These are phyloP conservation scores for Oreamnos americanus DNA, from an alignment of 2,113 vertebrate genomes.

Conservation along the genomic window DNA sequence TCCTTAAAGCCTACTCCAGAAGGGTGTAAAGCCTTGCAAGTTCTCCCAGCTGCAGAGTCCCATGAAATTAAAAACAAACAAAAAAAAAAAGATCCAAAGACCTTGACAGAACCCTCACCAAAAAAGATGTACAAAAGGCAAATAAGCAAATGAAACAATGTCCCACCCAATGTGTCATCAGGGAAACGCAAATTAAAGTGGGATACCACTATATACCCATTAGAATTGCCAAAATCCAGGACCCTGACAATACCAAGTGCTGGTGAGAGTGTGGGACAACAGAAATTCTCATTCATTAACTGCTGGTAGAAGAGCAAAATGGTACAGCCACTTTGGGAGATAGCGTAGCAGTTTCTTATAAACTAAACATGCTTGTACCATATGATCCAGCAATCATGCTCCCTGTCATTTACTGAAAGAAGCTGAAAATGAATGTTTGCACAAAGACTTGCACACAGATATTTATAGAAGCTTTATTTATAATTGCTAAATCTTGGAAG, in stretches of 20 bases:
- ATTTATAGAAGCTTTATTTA: neutral
- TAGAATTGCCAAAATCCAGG: neutral
- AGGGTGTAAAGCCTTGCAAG: neutral
- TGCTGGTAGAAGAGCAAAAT: neutral
- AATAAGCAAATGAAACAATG: neutral
- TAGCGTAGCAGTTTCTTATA: neutral
- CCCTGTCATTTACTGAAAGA: neutral
- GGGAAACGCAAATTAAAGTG: neutral
- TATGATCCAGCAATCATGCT: neutral
- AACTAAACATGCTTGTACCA: neutral
- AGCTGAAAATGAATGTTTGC: neutral
- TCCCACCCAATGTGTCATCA: neutral
- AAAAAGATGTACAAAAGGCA: neutral
- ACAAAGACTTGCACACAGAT: neutral
- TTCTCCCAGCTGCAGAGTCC: neutral
- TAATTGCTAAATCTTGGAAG: neutral
- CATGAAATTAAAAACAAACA: neutral
- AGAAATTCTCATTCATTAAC: neutral
- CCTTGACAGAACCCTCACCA: neutral
- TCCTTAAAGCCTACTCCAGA: neutral
- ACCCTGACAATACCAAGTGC: neutral
- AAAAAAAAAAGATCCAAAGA: neutral
- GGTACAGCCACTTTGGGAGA: neutral
- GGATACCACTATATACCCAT: neutral
- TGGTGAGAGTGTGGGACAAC: neutral